These are phyloP conservation scores for Cercopithecus mona DNA, from an alignment of 2,113 vertebrate genomes.

Conservation along the genomic window DNA sequence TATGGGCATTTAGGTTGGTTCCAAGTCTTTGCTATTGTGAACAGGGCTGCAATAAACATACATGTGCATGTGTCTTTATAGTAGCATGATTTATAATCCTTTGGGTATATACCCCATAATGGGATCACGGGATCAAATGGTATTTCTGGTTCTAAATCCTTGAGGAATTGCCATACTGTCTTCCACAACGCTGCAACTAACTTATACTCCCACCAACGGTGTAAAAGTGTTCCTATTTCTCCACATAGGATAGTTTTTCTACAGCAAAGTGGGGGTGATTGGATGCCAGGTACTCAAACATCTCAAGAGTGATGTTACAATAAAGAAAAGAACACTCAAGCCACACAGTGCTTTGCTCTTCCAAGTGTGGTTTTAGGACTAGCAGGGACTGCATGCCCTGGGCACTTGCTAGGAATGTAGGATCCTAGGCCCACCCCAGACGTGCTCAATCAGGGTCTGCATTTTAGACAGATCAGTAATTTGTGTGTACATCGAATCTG, in stretches of 20 bases:
- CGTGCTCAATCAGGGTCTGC: not conserved
- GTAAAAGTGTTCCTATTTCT: too few species aligned
- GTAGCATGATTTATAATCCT: too few species aligned
- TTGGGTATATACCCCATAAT: too few species aligned
- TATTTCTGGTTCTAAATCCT: too few species aligned
- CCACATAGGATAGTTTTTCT: not conserved
- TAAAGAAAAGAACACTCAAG: not conserved
- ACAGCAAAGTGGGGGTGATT: not conserved
- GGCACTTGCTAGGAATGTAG: not conserved
- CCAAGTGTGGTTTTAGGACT: not conserved
- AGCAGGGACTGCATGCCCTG: rapidly evolving
- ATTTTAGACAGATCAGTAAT: not conserved
- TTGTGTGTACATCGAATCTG: rapidly evolving
- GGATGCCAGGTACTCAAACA: not conserved
- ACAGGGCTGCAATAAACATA: too few species aligned
- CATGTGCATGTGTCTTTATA: too few species aligned
- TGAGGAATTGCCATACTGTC: too few species aligned
- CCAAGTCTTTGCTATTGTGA: too few species aligned
- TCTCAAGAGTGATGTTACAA: rapidly evolving
- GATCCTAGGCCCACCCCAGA: not conserved
- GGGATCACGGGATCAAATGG: too few species aligned
- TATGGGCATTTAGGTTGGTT: too few species aligned
- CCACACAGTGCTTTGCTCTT: rapidly evolving
- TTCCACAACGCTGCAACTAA: too few species aligned
- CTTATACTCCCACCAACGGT: too few species aligned